A percentile compares a stretch with the other conserved stretches of the same genome.
These are phyloP conservation scores for Caenorhabditis afra DNA, from an alignment of 2,888 invertebrate species.

Conservation along the genomic window DNA sequence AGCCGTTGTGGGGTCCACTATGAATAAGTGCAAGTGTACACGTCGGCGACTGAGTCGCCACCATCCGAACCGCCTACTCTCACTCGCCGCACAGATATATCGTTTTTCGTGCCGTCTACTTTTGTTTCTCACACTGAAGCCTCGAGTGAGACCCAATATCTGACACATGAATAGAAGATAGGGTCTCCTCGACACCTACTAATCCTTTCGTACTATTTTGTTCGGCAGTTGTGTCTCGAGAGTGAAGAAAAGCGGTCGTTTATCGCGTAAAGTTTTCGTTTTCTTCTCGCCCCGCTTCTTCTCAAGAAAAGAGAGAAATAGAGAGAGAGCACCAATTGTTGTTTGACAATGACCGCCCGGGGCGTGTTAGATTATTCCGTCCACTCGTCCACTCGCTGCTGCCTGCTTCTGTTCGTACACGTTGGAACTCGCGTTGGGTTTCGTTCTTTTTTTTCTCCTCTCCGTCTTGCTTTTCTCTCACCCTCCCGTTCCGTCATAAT, in stretches of 20 bases:
- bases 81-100: too few species aligned
- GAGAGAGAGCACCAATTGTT: constrained; percentile 53
- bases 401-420: constrained; percentile 37
- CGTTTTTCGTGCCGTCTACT: not conserved
- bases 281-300: constrained; percentile 6
- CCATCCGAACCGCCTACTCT: not conserved
- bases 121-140: too few species aligned
- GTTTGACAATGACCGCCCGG: constrained; percentile 44
- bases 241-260: constrained; percentile 9
- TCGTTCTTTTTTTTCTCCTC: constrained; percentile 15
- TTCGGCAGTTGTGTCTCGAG: constrained; percentile 3
- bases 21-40: constrained; percentile 44
- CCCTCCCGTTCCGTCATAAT: constrained; percentile 7
- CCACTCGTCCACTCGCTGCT: constrained; percentile 25
- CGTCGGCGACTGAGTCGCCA: constrained; percentile 17
- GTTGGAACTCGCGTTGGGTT: constrained; percentile 18
- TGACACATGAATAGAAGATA: too few species aligned
- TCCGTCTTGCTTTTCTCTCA: not conserved
- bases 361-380: constrained; percentile 44
- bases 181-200: not conserved
- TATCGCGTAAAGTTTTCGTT: constrained; percentile 32
- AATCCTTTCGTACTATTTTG: constrained; percentile 42
- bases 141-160: too few species aligned
- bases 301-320: too few species aligned
- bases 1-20: constrained; percentile 36